Evolutionary conservation across 2,113 vertebrate species (phyloP), one percentile per base, ranked within the genome.

Genomic region (Orientallactaga bullata): DNA sequence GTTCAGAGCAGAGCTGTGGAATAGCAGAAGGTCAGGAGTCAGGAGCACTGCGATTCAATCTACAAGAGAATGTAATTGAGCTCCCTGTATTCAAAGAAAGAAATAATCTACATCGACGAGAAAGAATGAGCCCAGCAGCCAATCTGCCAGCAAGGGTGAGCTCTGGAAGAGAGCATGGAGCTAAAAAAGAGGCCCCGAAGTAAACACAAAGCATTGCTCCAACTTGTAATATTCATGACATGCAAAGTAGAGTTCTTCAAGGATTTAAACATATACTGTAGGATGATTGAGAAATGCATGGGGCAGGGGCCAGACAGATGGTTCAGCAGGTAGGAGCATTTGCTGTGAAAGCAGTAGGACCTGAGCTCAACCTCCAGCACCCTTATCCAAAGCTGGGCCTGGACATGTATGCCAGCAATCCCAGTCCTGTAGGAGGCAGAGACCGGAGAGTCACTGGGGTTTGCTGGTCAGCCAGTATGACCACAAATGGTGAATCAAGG

Each of bases 191-290:
- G 81, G 28, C 76, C 85, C 58, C 7, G 94, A 60, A 73, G 28
- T 35, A 58, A 66, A n/a, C 28, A 3, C 6, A 18, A 8, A 60
- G 23, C 15, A 7, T 0, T 17, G 10, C 18, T n/a, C 15, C 0
- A 55, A 2, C 23, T 69, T 82, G 13, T 1, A 13, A 55, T 65
- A 28, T 32, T 32, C 12, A 80, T 61, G 15, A 58, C 17, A 73
- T 1, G 30, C 17, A 39, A 51, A 68, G n/a, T 3, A 58, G 37
- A 83, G 42, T 26, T 35, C 20, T 30, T 74, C 26, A 88, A 28
- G 51, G 32, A 61, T 11, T 18, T 73, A 20, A 12, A 42, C 10
- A 7, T 20, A 23, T 3, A 7, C 4, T 6, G 28, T 24, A 37
- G 76, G 35, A 55, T 2, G 17, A 23, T 35, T 11, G n/a, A 42